Base-by-base conservation (phyloP, 2,797 vertebrate species). In the Halcyon leucocephala region DNA sequence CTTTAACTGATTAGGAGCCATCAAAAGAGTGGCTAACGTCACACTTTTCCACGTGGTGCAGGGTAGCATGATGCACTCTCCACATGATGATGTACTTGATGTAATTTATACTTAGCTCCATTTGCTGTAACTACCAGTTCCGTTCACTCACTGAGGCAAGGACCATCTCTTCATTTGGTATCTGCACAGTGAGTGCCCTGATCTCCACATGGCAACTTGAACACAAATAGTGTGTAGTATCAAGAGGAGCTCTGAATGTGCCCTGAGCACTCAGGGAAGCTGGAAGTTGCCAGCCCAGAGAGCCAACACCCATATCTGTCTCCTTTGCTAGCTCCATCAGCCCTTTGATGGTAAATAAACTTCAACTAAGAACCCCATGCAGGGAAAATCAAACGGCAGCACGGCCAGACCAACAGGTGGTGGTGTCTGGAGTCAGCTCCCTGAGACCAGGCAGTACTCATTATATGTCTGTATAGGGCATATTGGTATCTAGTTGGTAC, bases 1-100 rank as follows among this genome's bases (percentile, higher is more conserved):
- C 33, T 57, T 52, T 46, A 67, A 80, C 64, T 72, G 57, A 52
- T 64, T 44, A 77, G 33, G 61, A 74, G 14, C 22, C 31, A 12
- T 39, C 37, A 2, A 13, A 93, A 17, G 14, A 83, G 48, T 46
- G 72, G 39, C 12, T 77, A 70, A 42, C 86, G n/a, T 78, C 64
- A 67, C 28, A 14, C 69, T 86, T 93, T 81, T n/a, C 51, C n/a
- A 84, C 0, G 0, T 19, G 39, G 48, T 67, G 13, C 19, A 71
- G 62, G 41, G 57, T 42, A 55, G 22, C 35, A 73, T 3, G 7
- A 48, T 64, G 65, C 28, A 31, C 48, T 69, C 29, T 31, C 20
- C 48, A 65, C 0, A 0, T 74, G 58, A 60, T 78, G 21, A 37
- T n/a, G 44, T 55, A 46, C 7, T 3, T 62, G 21, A 17, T 65